These are phyloP conservation scores for Euwallacea fornicatus DNA, from an alignment of 1,140 invertebrate species.

Conservation along the genomic window DNA sequence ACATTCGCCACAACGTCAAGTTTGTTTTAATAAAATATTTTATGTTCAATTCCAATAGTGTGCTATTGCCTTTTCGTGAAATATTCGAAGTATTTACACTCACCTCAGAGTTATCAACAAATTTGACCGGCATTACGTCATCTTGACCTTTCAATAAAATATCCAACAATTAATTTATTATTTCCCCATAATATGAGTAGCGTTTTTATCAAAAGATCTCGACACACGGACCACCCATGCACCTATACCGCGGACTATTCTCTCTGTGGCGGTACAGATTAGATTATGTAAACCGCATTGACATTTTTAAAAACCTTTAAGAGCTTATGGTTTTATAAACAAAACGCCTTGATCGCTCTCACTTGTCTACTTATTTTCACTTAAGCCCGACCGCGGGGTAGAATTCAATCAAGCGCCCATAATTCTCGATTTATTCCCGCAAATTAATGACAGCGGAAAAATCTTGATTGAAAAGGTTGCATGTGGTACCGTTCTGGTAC, in stretches of 20 bases:
- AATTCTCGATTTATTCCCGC: conserved; percentile 15
- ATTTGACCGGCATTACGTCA: background rate
- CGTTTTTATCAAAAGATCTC: conserved; percentile 25
- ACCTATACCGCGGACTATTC: conserved; percentile 15
- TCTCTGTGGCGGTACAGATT: conserved; percentile 14
- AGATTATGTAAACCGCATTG: conserved; percentile 33
- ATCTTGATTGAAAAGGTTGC: conserved; percentile 34
- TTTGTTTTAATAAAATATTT: too few relatives aligned
- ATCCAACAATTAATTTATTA: conserved; percentile 26
- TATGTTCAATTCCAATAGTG: too few relatives aligned
- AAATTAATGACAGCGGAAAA: conserved; percentile 27
- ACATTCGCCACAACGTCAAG: too few relatives aligned
- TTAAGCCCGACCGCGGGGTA: conserved; percentile 18
- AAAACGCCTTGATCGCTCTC: conserved; percentile 31
- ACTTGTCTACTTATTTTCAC: conserved; percentile 27
- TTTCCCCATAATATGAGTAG: conserved; percentile 8
- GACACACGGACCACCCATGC: conserved; percentile 24
- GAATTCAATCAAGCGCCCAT: conserved; percentile 21
- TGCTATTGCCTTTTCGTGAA: too few relatives aligned
- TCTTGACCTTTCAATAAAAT: conserved; percentile 5
- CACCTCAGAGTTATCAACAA: too few relatives aligned
- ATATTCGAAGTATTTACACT: too few relatives aligned
- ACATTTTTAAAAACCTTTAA: conserved; percentile 32
- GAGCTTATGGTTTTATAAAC: conserved; percentile 33
- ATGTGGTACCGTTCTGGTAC: background rate